Percentiles rank a stretch among this genome's conserved stretches.
These are phyloP conservation scores for Leucopternis melanops DNA, from an alignment of 2,113 vertebrate genomes.

Conservation along the genomic window DNA sequence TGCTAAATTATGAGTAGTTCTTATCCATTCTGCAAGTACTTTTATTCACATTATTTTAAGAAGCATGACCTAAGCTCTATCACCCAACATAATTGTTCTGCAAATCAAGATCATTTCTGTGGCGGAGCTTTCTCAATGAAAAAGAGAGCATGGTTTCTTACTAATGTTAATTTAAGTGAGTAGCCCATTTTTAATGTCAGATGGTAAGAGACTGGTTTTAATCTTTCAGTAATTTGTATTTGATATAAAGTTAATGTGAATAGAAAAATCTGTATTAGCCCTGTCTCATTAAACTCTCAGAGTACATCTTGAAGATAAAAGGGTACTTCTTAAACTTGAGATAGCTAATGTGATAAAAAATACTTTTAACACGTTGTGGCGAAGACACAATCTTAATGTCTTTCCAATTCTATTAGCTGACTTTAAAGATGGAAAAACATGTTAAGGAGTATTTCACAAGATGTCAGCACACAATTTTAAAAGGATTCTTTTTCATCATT, in stretches of 20 bases:
- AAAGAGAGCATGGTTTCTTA: background rate
- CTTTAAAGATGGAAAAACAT: conserved; percentile 48
- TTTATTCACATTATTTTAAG: conserved; percentile 45
- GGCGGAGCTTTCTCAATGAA: background rate
- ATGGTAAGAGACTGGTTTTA: conserved; percentile 18
- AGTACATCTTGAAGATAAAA: conserved; percentile 32
- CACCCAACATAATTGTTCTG: conserved; percentile 17
- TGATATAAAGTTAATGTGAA: conserved; percentile 45
- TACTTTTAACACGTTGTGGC: conserved; percentile 10
- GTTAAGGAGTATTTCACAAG: conserved; percentile 32
- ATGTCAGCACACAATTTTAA: conserved; percentile 17
- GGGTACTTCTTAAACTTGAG: conserved; percentile 16
- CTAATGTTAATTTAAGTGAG: conserved; percentile 36
- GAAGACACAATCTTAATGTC: conserved; percentile 41
- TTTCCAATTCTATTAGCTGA: conserved; percentile 48
- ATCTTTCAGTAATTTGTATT: conserved; percentile 62
- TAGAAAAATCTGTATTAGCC: conserved; percentile 50
- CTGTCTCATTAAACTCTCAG: conserved; percentile 41
- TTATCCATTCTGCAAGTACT: conserved; percentile 32
- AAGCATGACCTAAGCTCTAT: conserved; percentile 12
- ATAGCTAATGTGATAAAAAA: conserved; percentile 51
- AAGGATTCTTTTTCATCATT: conserved; percentile 36
- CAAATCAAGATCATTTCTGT: conserved; percentile 13
- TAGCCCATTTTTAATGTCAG: conserved; percentile 39
- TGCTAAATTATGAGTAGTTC: background rate